These are phyloP conservation scores for Ptychodera flava DNA, from an alignment of 35 echinoderm and acorn worm genomes.

Conservation along the genomic window DNA sequence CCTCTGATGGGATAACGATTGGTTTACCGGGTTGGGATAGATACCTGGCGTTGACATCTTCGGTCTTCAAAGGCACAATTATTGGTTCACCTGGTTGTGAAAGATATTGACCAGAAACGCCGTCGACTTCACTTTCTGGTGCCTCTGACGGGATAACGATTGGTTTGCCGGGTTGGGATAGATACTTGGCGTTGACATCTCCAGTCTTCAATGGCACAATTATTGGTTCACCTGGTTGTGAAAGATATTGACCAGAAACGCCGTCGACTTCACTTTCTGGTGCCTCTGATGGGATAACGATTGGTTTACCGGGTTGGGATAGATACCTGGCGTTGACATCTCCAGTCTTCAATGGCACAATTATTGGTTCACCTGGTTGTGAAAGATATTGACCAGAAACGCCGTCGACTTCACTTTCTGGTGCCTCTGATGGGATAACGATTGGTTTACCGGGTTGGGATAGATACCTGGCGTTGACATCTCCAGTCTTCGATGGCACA, in stretches of 20 bases:
- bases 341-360: not conserved
- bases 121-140: not conserved
- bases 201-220: too few relatives aligned
- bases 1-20: not conserved
- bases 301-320: not conserved
- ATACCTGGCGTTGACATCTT: not conserved
- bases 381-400: not conserved
- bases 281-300: not conserved
- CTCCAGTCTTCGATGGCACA: not conserved
- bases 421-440: not conserved
- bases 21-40: not conserved
- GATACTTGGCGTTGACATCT: not conserved
- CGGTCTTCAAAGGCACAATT: not conserved
- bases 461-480: not conserved
- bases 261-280: not conserved
- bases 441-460: not conserved
- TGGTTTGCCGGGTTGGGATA: not conserved
- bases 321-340: not conserved
- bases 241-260: too few relatives aligned
- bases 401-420: not conserved
- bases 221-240: too few relatives aligned
- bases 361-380: not conserved
- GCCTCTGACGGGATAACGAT: not conserved
- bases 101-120: not conserved
- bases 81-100: not conserved